phyloP scores from a whole-genome alignment of 2,888 invertebrate genomes.

The Caenorhabditis sp. region DNA sequence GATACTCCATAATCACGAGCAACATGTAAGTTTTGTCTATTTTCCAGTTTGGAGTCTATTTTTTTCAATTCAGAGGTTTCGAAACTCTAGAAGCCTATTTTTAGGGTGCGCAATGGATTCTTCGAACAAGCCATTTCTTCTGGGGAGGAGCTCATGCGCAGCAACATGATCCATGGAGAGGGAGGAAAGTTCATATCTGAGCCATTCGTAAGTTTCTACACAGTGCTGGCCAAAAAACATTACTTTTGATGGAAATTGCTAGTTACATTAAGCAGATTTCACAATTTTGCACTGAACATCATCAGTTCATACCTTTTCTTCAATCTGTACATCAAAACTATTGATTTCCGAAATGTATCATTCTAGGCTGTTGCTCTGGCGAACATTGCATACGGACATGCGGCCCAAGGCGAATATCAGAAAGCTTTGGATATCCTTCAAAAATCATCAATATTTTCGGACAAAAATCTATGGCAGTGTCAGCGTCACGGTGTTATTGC shows the following conservation, averaged over 20 bases:
- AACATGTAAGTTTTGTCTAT: constrained; percentile 52
- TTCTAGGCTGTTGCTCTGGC: constrained; percentile 55
- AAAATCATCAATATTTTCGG: too few relatives aligned
- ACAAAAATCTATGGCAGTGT: constrained; percentile 48
- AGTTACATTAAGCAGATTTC: too few relatives aligned
- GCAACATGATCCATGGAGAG: constrained; percentile 1
- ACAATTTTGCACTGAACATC: too few relatives aligned
- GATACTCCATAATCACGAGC: constrained; percentile 29
- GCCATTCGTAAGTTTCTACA: neutral
- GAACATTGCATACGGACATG: constrained; percentile 55
- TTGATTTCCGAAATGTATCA: neutral
- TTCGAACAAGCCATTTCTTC: constrained; percentile 22
- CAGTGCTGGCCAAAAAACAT: too few relatives aligned
- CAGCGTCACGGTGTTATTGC: constrained; percentile 51
- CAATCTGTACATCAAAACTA: too few relatives aligned
- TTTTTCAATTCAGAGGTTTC: too few relatives aligned
- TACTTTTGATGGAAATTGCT: too few relatives aligned
- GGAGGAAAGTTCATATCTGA: neutral
- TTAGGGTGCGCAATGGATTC: constrained; percentile 60
- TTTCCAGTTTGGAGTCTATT: too few relatives aligned
- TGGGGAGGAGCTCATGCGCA: neutral
- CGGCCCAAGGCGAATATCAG: constrained; percentile 39
- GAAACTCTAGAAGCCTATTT: neutral
- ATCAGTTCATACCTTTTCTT: too few relatives aligned
- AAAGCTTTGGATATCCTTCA: constrained; percentile 24